Evolutionary conservation across 2,113 vertebrate species (phyloP).

Genomic region (Azemiops feae): DNA sequence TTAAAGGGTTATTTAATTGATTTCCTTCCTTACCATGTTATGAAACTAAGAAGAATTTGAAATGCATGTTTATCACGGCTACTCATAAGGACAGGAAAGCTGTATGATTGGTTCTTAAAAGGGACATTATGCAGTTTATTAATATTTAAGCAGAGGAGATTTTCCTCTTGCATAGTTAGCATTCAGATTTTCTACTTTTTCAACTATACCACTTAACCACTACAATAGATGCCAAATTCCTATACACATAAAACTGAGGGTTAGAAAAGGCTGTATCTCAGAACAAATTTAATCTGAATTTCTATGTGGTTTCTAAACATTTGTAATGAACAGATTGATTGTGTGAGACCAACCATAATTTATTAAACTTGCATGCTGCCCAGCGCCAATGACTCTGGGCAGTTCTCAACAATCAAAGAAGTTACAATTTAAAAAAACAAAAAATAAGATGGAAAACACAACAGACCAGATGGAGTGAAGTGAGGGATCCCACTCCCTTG

Average conservation of each 20-base stretch:
- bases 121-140: background rate
- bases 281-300: background rate
- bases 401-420: background rate
- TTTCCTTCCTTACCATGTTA: background rate
- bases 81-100: background rate
- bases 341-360: background rate
- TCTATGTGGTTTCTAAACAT: background rate
- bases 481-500: background rate
- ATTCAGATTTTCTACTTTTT: background rate
- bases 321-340: background rate
- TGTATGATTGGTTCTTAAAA: background rate
- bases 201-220: background rate
- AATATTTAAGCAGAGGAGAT: background rate
- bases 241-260: background rate
- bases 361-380: background rate
- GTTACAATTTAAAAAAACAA: background rate
- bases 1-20: background rate
- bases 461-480: background rate
- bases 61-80: background rate
- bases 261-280: background rate
- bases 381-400: background rate
- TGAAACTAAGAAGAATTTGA: background rate
- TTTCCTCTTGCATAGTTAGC: background rate
- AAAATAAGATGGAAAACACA: background rate
- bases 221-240: background rate